Evolutionary conservation across 2,797 vertebrate genomes (phyloP), one percentile per base, ranked within the genome.

Genomic region (Sparus aurata): DNA sequence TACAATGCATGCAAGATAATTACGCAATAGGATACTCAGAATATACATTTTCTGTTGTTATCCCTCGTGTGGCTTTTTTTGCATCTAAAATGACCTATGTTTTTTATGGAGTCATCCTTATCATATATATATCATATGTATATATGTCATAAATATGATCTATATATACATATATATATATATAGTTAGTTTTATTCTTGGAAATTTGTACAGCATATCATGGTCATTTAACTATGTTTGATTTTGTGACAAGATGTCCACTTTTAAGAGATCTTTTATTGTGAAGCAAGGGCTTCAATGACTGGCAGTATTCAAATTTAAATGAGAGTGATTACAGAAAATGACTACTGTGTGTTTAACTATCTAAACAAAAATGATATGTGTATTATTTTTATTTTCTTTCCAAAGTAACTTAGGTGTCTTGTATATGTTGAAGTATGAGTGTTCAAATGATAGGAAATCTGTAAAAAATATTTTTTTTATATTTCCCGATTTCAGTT

Each of bases 371-470:
- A 91, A 92, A 90, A 91, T 87, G 74, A 94, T 93, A 94, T 86
- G 89, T 95, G 92, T 96, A 92, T 94, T 91, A 89, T 93, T 92
- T 94, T 91, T 88, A 91, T 94, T 95, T 95, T 92, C 89, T 95
- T 95, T 95, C 88, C 93, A 94, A 92, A 95, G 94, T 95, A 95
- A 94, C 87, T 93, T 96, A 95, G 94, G 85, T 94, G 95, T 96
- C 94, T 95, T 94, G 94, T 96, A 95, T 95, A 94, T 94, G 93
- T 99, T 98, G 96, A 97, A 97, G 97, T 98, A 95, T 97, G 97
- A 97, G 96, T 97, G 97, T 97, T 95, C 88, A 93, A 95, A 95
- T 94, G 87, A 95, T 95, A 95, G 95, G 90, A 95, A 94, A 93
- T 94, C 90, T 95, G 93, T 95, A 95, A 91, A 89, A 84, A 70